Evolutionary conservation across 2,797 vertebrate genomes (phyloP), one percentile per base, ranked within the genome.

Genomic region (Salarias fasciatus): DNA sequence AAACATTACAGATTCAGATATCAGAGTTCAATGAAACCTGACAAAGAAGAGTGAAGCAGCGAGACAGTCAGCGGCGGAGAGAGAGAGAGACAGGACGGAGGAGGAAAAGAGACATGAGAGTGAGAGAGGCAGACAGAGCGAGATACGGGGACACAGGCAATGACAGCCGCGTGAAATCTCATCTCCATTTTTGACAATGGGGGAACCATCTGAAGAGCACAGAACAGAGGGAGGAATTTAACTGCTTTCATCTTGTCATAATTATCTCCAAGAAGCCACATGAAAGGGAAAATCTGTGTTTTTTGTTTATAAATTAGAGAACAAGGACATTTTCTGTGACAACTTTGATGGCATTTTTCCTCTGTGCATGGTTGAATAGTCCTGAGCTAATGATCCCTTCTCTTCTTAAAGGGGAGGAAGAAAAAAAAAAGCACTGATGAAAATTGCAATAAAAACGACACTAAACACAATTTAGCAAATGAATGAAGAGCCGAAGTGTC

Each of bases 151-250:
- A 87, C 78, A 83, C 72, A 77, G 77, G 77, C 88, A 83, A 70
- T 92, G 92, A 93, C 92, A 93, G 91, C 86, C 87, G 89, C 89
- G 82, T 89, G 79, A 92, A 91, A 91, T 83, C 91, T 91, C 89
- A 92, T 92, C 92, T 93, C 88, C 91, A 92, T 92, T 92, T 92
- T 91, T 93, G 92, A 93, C 91, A 93, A 91, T 91, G 87, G 86
- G 91, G 91, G 87, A 90, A 89, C 84, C 89, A 87, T 92, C 87
- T 91, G 88, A 92, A 89, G 89, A 84, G 86, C 79, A 82, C 82
- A 89, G 86, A 92, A 92, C 90, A 91, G 89, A 90, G 89, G 80
- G 84, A 92, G 89, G 86, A 91, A 91, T 92, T 92, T 91, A 92
- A 91, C 85, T 71, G 84, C 89, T 92, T 93, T 94, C 90, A 92